Evolutionary conservation across 2,113 vertebrate genomes (phyloP), one percentile per base, ranked within the genome.

Genomic region (Myanophis thanlyinensis): DNA sequence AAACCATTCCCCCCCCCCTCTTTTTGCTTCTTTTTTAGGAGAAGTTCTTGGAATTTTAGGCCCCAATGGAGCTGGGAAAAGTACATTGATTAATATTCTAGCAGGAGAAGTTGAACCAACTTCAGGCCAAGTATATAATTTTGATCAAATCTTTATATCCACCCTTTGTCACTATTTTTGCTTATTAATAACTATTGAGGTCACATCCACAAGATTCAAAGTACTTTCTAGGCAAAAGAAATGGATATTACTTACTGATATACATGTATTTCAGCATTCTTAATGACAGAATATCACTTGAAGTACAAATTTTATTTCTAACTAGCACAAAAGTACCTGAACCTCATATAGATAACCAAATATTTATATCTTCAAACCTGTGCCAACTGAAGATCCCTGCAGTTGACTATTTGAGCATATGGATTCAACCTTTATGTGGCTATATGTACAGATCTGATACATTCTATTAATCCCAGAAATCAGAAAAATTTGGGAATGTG

Each of bases 41-140:
- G 99, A 99, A 95, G 99, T 99, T 91, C 96, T 99, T 20, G 99
- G 99, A 59, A 97, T 99, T 56, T 90, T 99, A 94, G 99, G 99
- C 0, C 99, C 99, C 90, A 99, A 99, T 2, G 99, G 99, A 96
- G 98, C 99, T 48, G 99, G 99, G 54, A 99, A 99, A 94, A 99
- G 98, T 97, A 99, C 99, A 0, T 87, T 99, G 90, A 99, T 99
- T 97, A 98, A 98, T 54, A 98, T 99, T 98, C 94, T 99, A 10
- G 97, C 99, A 15, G 99, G 99, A 49, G 98, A 99, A 94, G 95
- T 97, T 0, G 98, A 98, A 30, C 98, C 98, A 91, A 98, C 98
- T 23, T 98, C 98, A 53, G 99, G 99, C 92, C 98, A 99, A 98
- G 99, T 99, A 96, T 0, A 0, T 12, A 7, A 25, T 73, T 89